Base-by-base conservation (phyloP, 2,113 vertebrate genomes). In the Nanorana parkeri region DNA sequence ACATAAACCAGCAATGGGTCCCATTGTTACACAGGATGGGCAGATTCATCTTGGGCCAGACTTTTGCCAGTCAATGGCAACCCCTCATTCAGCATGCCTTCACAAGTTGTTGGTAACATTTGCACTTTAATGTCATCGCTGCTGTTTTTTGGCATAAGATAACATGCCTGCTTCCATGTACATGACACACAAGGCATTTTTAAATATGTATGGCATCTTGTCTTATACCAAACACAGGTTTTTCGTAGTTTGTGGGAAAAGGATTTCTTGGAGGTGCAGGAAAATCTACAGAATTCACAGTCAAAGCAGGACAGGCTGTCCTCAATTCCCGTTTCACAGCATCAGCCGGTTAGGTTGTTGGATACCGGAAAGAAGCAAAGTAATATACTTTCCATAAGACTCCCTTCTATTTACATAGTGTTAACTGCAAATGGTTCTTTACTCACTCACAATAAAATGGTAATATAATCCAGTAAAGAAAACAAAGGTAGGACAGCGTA, bases 231-330 rank as follows among this genome's bases (percentile, higher is more conserved):
- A 66, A 68, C 36, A 29, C 67, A 69, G 67, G 55, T 80, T 69
- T 68, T 79, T 67, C 24, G 77, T 78, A 67, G 52, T 56, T 65
- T 56, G 28, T 47, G 67, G 26, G 36, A 69, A 58, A 69, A 80
- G 77, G 77, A 80, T 80, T 80, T 80, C 77, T 66, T 80, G 77
- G 41, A 80, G 77, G 66, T 80, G 21, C 77, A 80, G 77, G 77
- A 80, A 80, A 80, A 69, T 80, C 69, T 69, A 69, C 77, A 68
- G 77, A 47, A 79, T 79, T 28, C 55, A 79, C 77, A 69, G 54
- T 69, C 54, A 21, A 36, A 69, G 54, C 77, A 80, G 77, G 77
- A 80, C 69, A 69, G 28, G 54, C 52, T 69, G 77, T 80, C 66
- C 47, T 80, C 77, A 28, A 60, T 17, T 69, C n/a, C 20, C 21